These are phyloP conservation scores for Argyra leucocephala DNA, from an alignment of 2,888 invertebrate species.

Conservation along the genomic window DNA sequence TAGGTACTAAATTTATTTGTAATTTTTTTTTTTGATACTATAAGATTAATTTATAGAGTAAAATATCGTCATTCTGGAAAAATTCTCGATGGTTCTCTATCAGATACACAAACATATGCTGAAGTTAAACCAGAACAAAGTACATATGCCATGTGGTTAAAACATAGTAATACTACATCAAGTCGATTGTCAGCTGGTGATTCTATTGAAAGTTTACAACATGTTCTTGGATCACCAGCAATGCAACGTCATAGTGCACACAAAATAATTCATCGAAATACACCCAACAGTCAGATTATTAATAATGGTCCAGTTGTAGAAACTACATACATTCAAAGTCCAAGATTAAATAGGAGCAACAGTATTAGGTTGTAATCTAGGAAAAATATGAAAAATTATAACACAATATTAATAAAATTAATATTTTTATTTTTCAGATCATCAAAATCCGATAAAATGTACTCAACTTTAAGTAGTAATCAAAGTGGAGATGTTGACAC, in stretches of 20 bases:
- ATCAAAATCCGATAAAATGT: slow-evolving; percentile 89
- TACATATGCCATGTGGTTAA: slow-evolving; percentile 76
- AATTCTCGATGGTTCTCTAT: slow-evolving; percentile 70
- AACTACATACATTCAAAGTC: slow-evolving; percentile 47
- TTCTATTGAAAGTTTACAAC: slow-evolving; percentile 69
- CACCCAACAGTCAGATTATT: slow-evolving; percentile 7
- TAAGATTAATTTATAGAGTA: slow-evolving; percentile 33
- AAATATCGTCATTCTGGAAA: slow-evolving; percentile 46
- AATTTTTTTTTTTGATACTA: not conserved
- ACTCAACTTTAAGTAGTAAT: slow-evolving; percentile 76
- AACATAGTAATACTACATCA: slow-evolving; percentile 74
- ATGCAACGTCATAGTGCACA: slow-evolving; percentile 44
- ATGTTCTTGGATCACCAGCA: slow-evolving; percentile 55
- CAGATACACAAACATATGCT: slow-evolving; percentile 71
- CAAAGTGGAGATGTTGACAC: slow-evolving; percentile 72
- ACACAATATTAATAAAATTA: not conserved
- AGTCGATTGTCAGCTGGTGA: slow-evolving; percentile 80
- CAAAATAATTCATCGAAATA: slow-evolving; percentile 39
- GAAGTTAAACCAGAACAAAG: slow-evolving; percentile 68
- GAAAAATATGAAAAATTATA: no score
- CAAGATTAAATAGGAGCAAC: slow-evolving; percentile 77
- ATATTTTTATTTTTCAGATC: slow-evolving; percentile 55
- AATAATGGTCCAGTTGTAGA: slow-evolving; percentile 23
- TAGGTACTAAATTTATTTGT: slow-evolving; percentile 42
- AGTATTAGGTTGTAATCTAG: slow-evolving; percentile 70